Conservation (phyloP, 2,113 vertebrate genomes). For the Salvator merianae region DNA sequence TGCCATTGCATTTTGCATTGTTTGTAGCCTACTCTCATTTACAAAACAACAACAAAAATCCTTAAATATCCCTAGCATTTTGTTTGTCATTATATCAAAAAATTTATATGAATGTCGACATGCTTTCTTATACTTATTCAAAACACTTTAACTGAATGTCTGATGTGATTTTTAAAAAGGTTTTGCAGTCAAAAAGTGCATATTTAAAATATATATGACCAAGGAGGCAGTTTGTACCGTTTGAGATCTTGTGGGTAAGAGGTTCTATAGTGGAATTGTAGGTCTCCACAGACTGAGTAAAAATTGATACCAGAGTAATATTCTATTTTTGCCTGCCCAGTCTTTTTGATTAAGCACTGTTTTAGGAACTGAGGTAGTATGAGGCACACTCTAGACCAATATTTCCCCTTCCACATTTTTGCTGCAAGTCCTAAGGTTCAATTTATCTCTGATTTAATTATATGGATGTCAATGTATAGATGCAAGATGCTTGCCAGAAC, state of each 20-base stretch:
- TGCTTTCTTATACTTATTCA: background rate
- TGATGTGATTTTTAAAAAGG: background rate
- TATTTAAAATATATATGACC: background rate
- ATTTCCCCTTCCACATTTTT: slow-evolving; percentile 5
- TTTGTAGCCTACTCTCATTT: background rate
- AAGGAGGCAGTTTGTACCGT: background rate
- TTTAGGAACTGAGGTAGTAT: background rate
- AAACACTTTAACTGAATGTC: background rate
- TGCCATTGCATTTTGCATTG: background rate
- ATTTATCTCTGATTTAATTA: slow-evolving; percentile 1
- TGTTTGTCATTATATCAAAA: background rate
- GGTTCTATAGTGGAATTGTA: background rate
- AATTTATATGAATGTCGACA: background rate
- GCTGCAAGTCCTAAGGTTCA: background rate
- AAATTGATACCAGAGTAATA: background rate
- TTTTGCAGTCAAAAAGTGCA: background rate
- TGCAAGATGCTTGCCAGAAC: background rate
- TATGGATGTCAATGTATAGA: slow-evolving; percentile 5
- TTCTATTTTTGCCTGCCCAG: background rate
- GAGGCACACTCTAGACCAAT: background rate
- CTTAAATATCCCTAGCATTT: background rate
- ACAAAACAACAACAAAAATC: background rate
- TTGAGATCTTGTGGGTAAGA: background rate
- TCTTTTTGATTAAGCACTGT: background rate
- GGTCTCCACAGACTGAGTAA: background rate